Evolutionary conservation across 2,888 invertebrate genomes (phyloP), one percentile per base, ranked within the genome.

Genomic region (Ecliptopera silaceata): DNA sequence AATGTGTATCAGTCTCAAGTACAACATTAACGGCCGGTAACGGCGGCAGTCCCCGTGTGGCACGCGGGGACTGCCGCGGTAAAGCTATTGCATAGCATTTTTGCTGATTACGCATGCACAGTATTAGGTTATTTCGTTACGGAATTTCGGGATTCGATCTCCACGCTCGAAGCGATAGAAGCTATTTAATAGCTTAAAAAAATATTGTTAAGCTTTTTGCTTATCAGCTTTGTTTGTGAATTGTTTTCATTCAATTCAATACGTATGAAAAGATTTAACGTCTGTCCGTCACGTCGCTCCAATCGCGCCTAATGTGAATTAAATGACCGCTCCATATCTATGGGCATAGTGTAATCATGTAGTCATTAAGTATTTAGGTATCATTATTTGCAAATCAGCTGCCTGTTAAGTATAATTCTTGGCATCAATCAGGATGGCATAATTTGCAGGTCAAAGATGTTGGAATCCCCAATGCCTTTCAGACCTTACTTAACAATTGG

Each of bases 201-300:
- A 20, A 20, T 20, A 20, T 20, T 20, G 20, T 20, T 4, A 20
- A 4, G 4, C 20, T 20, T 4, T 20, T 15, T 10, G 26, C 15
- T 10, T 17, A 13, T 29, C 43, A 10, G 55, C 22, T 43, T 52
- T 22, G 36, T 8, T 41, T 17, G 32, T 43, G 15, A 34, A n/a
- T n/a, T n/a, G n/a, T n/a, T 20, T 41, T 34, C 13, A 11, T 26
- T 34, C 39, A 42, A n/a, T 41, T 48, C 32, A 29, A 50, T 50
- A 15, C 76, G 77, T 81, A 79, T 81, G 78, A 75, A 82, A 79
- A 81, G 81, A 84, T 81, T 82, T 79, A 82, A 80, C 76, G 79
- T 75, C 74, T 71, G 75, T 73, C 74, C 62, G 64, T 59, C 58
- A 65, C 57, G 78, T 67, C 56, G 62, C 44, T 75, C 75, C 74